Conservation (phyloP, 2,113 vertebrate species). For the Hippocampus guttulatus region DNA sequence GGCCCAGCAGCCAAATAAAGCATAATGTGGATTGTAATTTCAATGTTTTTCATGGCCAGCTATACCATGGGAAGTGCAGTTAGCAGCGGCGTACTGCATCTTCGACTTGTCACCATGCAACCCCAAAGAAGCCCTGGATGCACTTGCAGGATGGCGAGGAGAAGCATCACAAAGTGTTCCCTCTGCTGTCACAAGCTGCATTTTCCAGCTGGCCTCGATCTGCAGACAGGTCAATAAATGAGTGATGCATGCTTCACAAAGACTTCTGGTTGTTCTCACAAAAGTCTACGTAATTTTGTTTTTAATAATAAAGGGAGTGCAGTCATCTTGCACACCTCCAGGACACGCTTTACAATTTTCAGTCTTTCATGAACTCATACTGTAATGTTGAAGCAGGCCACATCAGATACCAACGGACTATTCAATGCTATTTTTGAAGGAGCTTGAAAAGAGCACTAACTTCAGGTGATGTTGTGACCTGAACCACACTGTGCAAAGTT, state of each 20-base stretch:
- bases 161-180: slow-evolving; percentile 69
- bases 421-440: background rate
- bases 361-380: background rate
- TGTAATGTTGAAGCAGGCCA: background rate
- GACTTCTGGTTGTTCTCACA: background rate
- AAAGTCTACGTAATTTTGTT: background rate
- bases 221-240: slow-evolving; percentile 60
- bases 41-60: slow-evolving; percentile 61
- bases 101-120: slow-evolving; percentile 85
- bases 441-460: background rate
- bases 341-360: background rate
- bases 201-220: slow-evolving; percentile 79
- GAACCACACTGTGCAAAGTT: background rate
- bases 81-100: slow-evolving; percentile 87
- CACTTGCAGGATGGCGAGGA: slow-evolving; percentile 77
- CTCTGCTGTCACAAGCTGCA: slow-evolving; percentile 70
- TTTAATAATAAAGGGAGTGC: background rate
- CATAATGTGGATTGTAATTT: background rate
- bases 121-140: slow-evolving; percentile 76
- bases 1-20: background rate
- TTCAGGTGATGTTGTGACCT: background rate
- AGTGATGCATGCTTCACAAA: slow-evolving; percentile 13
- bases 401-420: background rate
- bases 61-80: slow-evolving; percentile 87
- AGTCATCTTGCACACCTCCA: background rate